A percentile compares a stretch with the other conserved stretches of the same genome.
phyloP scores from a whole-genome alignment of 2,113 vertebrate species.

The human (Homo sapiens) region DNA sequence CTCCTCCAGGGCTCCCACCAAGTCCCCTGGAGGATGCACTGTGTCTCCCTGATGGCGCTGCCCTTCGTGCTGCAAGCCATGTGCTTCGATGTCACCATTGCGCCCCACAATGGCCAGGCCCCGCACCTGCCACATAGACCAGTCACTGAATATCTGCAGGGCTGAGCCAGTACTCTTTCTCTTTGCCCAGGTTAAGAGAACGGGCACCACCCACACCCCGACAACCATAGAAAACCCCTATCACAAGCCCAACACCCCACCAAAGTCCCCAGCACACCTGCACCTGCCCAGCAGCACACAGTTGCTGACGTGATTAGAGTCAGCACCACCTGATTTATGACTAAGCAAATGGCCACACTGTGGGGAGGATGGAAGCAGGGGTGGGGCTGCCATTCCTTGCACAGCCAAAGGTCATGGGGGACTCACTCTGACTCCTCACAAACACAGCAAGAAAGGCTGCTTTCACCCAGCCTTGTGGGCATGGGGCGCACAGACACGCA shows the following conservation, averaged over 20 bases:
- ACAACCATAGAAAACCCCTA: not conserved
- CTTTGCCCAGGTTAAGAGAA: not conserved
- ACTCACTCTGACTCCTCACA: not conserved
- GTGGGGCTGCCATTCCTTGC: not conserved
- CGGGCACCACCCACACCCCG: not conserved
- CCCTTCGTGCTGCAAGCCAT: fast-evolving
- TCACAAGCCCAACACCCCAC: not conserved
- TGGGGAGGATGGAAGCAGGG: not conserved
- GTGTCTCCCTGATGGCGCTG: not conserved
- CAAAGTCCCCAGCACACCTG: not conserved
- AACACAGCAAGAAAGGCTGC: not conserved
- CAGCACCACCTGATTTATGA: not conserved
- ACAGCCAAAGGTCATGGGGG: not conserved
- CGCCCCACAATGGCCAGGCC: fast-evolving
- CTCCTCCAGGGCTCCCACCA: not conserved
- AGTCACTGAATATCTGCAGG: not conserved
- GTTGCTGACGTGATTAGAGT: fast-evolving
- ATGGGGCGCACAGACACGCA: fast-evolving
- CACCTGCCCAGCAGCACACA: not conserved
- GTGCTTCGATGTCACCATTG: not conserved
- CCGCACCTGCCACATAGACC: not conserved
- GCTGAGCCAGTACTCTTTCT: not conserved
- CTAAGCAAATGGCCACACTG: too few species aligned
- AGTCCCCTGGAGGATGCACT: not conserved
- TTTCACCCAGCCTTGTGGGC: too few species aligned